Conservation (phyloP, 2,113 vertebrate genomes). For the Prochilodus magdalenae region DNA sequence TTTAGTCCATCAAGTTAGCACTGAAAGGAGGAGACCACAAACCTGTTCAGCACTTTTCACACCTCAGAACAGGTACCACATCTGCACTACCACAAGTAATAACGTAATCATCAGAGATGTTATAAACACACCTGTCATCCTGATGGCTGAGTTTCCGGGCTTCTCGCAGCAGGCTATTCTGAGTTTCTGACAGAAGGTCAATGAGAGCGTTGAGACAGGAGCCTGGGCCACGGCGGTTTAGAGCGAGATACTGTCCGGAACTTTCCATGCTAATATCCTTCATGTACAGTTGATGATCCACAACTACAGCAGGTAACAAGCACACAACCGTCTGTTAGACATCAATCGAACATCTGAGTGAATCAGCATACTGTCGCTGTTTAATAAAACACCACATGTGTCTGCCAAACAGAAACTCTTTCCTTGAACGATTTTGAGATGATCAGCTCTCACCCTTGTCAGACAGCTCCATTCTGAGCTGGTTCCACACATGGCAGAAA, state of each 20-base stretch:
- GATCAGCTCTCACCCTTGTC: slow-evolving; percentile 65
- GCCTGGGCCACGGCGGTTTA: slow-evolving; percentile 64
- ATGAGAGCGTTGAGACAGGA: slow-evolving; percentile 71
- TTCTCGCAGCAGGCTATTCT: slow-evolving; percentile 74
- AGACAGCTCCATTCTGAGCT: slow-evolving; percentile 70
- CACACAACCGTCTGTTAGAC: neutral
- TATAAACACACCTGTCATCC: slow-evolving; percentile 37
- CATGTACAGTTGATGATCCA: slow-evolving; percentile 58
- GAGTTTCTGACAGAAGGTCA: slow-evolving; percentile 70
- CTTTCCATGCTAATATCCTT: slow-evolving; percentile 66
- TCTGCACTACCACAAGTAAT: too few relatives aligned
- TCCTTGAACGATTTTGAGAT: too few relatives aligned
- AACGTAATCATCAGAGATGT: too few relatives aligned
- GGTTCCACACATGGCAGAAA: slow-evolving; percentile 74
- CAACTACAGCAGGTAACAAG: slow-evolving; percentile 51
- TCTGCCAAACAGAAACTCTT: too few relatives aligned
- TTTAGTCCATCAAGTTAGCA: too few relatives aligned
- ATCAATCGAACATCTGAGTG: neutral
- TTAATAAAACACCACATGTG: too few relatives aligned
- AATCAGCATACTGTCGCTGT: neutral
- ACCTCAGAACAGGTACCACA: too few relatives aligned
- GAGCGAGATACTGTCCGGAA: slow-evolving; percentile 66
- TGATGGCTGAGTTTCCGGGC: slow-evolving; percentile 52
- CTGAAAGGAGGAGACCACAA: too few relatives aligned
- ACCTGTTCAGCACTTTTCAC: too few relatives aligned